Base-by-base conservation (phyloP, 2,888 invertebrate species). In the Pterostichus niger region DNA sequence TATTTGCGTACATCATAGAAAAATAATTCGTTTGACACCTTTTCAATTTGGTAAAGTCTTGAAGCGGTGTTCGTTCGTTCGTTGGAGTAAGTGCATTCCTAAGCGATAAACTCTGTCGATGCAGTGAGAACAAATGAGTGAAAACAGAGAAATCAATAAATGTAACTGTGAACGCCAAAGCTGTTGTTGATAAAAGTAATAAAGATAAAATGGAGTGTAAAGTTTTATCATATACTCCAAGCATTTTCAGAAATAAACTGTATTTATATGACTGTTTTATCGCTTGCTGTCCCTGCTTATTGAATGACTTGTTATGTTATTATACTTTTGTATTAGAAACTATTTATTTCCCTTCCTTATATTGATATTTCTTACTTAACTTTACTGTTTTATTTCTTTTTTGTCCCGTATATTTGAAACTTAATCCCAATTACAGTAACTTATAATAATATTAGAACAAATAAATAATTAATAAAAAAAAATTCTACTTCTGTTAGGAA, bases 241-340 rank as follows among this genome's bases (percentile, higher is more conserved):
- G n/a, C 46, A 17, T 71, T 71, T 56, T 17, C 13, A 71, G 64
- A 71, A 71, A 46, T 71, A 71, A 71, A 71, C 68, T 71, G 33
- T 40, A 64, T 71, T 71, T 44, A 71, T 71, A 71, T 71, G 40
- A 71, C 68, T 71, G 40, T 44, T 44, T 71, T 71, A 71, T 71
- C 68, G 17, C 17, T 17, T n/a, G 15, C 40, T 64, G 40, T 15
- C n/a, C 64, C 35, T 64, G 33, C 35, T 64, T 64, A 64, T 64
- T 40, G 64, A 64, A 35, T 64, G 33, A 64, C 7, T 31, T 64
- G 17, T 56, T 56, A 13, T 56, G 15, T 56, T 40, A 40, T 40
- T 40, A 40, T n/a, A 52, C 5, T 40, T 40, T 52, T n/a, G 13
- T 52, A 52, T 52, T 52, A n/a, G 13, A 52, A 52, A 52, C 9